phyloP scores from a whole-genome alignment of 2,888 invertebrate species.

The Ctenicera cuprea region DNA sequence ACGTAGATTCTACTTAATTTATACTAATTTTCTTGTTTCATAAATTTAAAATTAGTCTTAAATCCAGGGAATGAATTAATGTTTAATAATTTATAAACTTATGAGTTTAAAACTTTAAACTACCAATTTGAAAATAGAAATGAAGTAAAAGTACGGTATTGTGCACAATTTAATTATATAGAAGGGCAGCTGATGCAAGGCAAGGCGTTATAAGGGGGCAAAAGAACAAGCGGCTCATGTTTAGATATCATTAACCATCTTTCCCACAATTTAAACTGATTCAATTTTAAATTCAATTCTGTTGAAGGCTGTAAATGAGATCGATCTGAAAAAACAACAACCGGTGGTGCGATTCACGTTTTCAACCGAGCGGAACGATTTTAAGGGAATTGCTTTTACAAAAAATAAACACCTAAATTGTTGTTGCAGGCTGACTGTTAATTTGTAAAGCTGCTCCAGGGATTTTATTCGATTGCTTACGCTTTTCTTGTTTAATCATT shows the following conservation, averaged over 20 bases:
- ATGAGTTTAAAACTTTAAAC: too few relatives aligned
- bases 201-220: slow-evolving; percentile 28
- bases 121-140: neutral
- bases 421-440: slow-evolving; percentile 47
- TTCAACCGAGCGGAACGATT: slow-evolving; percentile 54
- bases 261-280: slow-evolving; percentile 56
- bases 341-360: slow-evolving; percentile 53
- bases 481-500: slow-evolving; percentile 15
- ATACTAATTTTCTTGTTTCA: neutral
- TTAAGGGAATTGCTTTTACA: slow-evolving; percentile 37
- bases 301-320: slow-evolving; percentile 55
- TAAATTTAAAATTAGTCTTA: too few relatives aligned
- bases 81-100: too few relatives aligned
- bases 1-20: neutral
- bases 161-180: slow-evolving; percentile 25
- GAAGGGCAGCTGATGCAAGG: slow-evolving; percentile 37
- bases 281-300: slow-evolving; percentile 58
- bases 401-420: slow-evolving; percentile 46
- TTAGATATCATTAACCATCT: slow-evolving; percentile 57
- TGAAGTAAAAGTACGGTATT: neutral
- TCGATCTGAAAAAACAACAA: slow-evolving; percentile 56
- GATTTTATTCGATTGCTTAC: slow-evolving; percentile 16
- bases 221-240: slow-evolving; percentile 46
- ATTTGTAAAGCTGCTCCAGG: neutral
- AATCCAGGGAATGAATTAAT: too few relatives aligned